Evolutionary conservation across 2,888 invertebrate species (phyloP), one percentile per base, ranked within the genome.

Genomic region (Adela reaumurella): DNA sequence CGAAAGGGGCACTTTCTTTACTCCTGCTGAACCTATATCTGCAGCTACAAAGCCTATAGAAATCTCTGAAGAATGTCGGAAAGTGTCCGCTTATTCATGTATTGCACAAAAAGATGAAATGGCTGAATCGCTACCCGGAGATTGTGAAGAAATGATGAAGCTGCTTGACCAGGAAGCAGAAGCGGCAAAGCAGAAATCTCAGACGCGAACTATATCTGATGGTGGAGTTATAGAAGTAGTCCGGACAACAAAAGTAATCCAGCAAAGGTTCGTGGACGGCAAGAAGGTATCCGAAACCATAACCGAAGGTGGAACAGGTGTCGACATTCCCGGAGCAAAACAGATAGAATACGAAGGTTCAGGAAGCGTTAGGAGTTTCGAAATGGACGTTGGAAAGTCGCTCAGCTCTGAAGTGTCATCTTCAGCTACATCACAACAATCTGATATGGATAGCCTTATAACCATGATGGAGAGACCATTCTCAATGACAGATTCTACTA

Each of bases 141-240:
- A 62, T 64, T 86, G 66, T 70, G 86, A 63, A 70, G 81, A 67
- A 72, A 81, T 62, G 84, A 83, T 68, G 84, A 83, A 70, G 76
- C 70, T 72, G 54, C 69, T 67, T 62, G 83, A 66, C 59, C 81
- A 63, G 78, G 86, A 70, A 79, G 73, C 76, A 52, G 69, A 70
- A 53, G 62, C 66, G 10, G 66, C 66, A 43, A 59, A 63, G 53
- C 56, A 58, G 17, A 58, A 64, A 48, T 48, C 61, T 17, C 52
- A 51, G 1, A 65, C 67, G 0, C 65, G 60, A 55, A 65, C 68
- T 1, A 63, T 68, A 46, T 64, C 64, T 11, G 74, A 72, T 24
- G 58, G 66, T 14, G 72, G 70, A 19, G 63, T 70, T 1, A 70
- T 77, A 42, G 74, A 79, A 65, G 67, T 78, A 5, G 67, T 77